Base-by-base conservation (phyloP, 2,888 invertebrate species). In the Digitonthophagus gazella region DNA sequence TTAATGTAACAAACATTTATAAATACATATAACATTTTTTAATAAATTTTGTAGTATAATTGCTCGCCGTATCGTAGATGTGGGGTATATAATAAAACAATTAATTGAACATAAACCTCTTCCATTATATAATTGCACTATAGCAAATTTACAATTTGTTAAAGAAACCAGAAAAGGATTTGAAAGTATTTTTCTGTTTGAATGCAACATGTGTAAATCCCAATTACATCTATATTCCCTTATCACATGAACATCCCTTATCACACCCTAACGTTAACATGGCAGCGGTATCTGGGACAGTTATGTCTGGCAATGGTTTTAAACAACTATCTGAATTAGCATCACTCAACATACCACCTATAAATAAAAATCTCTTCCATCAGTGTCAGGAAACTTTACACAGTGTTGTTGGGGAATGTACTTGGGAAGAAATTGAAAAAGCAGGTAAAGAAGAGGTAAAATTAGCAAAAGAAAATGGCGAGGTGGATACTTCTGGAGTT, bases 401-500 rank as follows among this genome's bases (percentile, higher is more conserved):
- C 19, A 19, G 15, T n/a, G 16, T 18, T 19, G 19, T 58, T 18
- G 22, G 20, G n/a, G 1, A 64, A 20, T 64, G 64, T n/a, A 44
- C n/a, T 22, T 44, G 54, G 54, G 15, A 22, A 2, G 28, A 28
- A 16, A 68, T 68, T 5, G 4, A 64, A n/a, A 15, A 65, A 11
- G 68, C 65, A 56, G 68, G 61, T 14, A 44, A 67, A 20, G 56
- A 55, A 65, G 68, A 64, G 20, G 68, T 55, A 16, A 11, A 64
- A 14, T 55, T 55, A 28, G 57, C 64, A n/a, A 68, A 15, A 1
- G 57, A 64, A 54, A 57, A 54, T 64, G 64, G 68, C 4, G 22
- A 54, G 1, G 64, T 67, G 4, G 67, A 67, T 54, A n/a, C 14
- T 4, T 16, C 54, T 67, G 68, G 68, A n/a, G 28, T 67, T 14